phyloP scores from a whole-genome alignment of 35 echinoderm and acorn worm genomes.

The Holothuria glaberrima region DNA sequence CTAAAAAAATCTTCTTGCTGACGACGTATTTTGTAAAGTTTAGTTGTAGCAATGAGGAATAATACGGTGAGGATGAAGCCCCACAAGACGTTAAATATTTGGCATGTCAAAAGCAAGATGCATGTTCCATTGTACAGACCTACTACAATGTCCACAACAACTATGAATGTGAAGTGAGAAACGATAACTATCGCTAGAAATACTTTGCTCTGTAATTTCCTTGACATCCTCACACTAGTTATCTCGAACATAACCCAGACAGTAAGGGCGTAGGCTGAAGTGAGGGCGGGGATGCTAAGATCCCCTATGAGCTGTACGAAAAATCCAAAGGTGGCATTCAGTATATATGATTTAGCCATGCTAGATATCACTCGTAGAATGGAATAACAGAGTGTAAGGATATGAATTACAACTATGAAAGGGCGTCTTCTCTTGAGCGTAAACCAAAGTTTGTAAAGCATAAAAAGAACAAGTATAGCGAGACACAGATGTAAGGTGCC shows the following conservation, averaged over 20 bases:
- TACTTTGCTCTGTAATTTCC: constrained; percentile 10
- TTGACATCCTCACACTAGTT: neutral
- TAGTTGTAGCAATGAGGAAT: constrained; percentile 2
- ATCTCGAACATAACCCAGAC: constrained; percentile 47
- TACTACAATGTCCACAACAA: constrained; percentile 8
- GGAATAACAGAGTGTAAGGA: neutral
- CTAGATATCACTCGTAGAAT: neutral
- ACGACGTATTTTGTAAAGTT: neutral
- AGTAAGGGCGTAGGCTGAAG: constrained; percentile 16
- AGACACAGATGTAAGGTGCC: too few species aligned
- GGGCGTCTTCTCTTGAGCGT: neutral
- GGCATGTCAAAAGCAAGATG: neutral
- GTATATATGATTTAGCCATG: neutral
- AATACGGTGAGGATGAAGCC: neutral
- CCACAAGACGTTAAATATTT: constrained; percentile 31
- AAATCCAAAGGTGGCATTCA: neutral
- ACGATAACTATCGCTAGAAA: neutral
- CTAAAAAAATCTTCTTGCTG: neutral
- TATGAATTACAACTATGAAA: constrained; percentile 9
- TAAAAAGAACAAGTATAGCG: neutral
- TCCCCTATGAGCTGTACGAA: constrained; percentile 18
- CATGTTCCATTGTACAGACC: neutral
- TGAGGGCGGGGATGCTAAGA: constrained; percentile 16
- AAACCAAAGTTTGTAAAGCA: constrained; percentile 8
- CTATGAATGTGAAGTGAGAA: constrained; percentile 9